Conservation (phyloP, 2,888 invertebrate species). For the Drosophila antonietae region DNA sequence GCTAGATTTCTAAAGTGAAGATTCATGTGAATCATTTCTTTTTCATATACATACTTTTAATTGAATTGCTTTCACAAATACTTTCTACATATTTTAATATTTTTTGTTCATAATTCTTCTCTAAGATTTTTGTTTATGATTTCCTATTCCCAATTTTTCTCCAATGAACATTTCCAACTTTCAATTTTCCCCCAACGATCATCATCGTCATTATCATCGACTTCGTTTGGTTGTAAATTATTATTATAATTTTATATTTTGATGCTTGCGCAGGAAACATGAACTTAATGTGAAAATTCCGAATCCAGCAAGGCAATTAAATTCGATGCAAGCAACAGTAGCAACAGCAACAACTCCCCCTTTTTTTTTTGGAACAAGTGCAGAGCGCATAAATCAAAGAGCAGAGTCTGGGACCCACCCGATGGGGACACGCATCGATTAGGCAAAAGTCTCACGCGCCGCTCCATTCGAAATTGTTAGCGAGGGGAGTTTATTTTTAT, state of each 20-base stretch:
- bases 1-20: too few species aligned
- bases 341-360: constrained; percentile 8
- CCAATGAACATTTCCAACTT: too few species aligned
- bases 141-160: too few species aligned
- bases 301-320: constrained; percentile 66
- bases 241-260: constrained; percentile 24
- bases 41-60: too few species aligned
- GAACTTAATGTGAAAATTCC: constrained; percentile 74
- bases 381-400: constrained; percentile 71
- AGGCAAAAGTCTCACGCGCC: constrained; percentile 50
- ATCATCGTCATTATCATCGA: too few species aligned
- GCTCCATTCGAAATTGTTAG: neutral
- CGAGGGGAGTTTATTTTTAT: constrained; percentile 46
- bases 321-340: constrained; percentile 47
- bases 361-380: constrained; percentile 55
- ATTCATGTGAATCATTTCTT: too few species aligned
- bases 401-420: constrained; percentile 8
- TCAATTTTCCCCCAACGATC: too few species aligned
- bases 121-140: too few species aligned
- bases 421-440: constrained; percentile 42
- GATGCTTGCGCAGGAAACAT: constrained; percentile 64
- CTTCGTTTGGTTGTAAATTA: too few species aligned
- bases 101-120: too few species aligned
- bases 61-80: too few species aligned
- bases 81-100: too few species aligned